Conservation (phyloP, 1,140 invertebrate species). For the Carcinoscorpius rotundicauda region DNA sequence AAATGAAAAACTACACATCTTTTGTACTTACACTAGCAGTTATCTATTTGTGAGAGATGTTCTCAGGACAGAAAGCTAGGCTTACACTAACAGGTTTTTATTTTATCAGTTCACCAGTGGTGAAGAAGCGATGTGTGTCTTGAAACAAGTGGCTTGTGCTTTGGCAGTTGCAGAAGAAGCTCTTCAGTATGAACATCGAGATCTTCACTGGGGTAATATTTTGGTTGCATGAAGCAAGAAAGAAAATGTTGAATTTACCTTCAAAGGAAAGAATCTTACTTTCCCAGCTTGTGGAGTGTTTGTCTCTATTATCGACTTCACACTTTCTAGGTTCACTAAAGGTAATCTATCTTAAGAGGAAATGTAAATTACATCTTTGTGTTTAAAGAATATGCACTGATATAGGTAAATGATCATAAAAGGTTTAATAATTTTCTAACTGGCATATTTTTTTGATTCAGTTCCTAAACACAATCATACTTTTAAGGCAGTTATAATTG, state of each 20-base stretch:
- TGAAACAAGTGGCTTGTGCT: conserved; percentile 29
- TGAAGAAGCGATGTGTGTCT: conserved; percentile 44
- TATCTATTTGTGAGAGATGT: too few relatives aligned
- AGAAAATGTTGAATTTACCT: conserved; percentile 20
- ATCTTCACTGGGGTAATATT: conserved; percentile 37
- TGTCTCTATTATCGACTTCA: conserved; percentile 36
- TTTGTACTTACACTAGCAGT: too few relatives aligned
- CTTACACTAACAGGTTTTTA: neutral
- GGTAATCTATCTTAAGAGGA: conserved; percentile 19
- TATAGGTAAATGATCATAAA: too few relatives aligned
- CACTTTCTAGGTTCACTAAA: conserved; percentile 25
- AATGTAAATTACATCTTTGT: too few relatives aligned
- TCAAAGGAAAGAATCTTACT: conserved; percentile 22
- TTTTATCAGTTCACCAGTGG: conserved; percentile 55
- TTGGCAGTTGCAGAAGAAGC: conserved; percentile 33
- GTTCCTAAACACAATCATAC: too few relatives aligned
- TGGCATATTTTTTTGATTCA: too few relatives aligned
- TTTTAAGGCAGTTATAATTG: too few relatives aligned
- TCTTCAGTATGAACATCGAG: conserved; percentile 36
- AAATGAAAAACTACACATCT: too few relatives aligned
- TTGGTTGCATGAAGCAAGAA: conserved; percentile 26
- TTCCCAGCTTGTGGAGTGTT: conserved; percentile 28
- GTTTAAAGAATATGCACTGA: too few relatives aligned
- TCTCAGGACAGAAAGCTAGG: too few relatives aligned
- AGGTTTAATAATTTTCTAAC: too few relatives aligned